Base-by-base conservation (phyloP, 2,888 invertebrate species). In the Lymantria monacha region DNA sequence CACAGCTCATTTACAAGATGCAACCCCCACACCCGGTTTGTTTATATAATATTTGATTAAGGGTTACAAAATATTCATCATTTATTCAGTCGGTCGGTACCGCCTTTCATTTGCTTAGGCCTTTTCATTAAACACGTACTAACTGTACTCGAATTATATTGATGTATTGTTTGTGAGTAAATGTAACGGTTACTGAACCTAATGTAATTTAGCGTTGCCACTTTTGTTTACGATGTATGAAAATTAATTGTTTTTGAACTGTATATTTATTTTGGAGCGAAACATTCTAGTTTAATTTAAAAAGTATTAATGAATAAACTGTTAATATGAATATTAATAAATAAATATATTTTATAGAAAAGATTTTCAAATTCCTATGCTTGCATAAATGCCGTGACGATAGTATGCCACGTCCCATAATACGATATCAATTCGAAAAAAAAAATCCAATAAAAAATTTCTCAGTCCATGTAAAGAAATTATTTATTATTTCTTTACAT, bases 71-170 rank as follows among this genome's bases (percentile, higher is more conserved):
- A 59, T 57, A 54, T 44, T 58, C 58, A 61, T 72, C 60, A 72
- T 55, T 72, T 72, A 72, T 72, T 72, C 67, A 72, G n/a, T n/a
- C 61, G 53, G 55, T 48, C 40, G 63, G 62, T 45, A 53, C 55
- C 55, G 55, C 59, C 59, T 66, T 63, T 68, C 22, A 22, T 22
- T 22, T 22, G 22, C 22, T 22, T 22, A 22, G 22, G 22, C 22
- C 22, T 22, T 22, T 22, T 22, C 59, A 59, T 59, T 71, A 57
- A 2, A 22, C 53, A 42, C 44, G 37, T 50, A 64, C 66, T 54
- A 49, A 41, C 42, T 52, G 51, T 59, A 53, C 62, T 69, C 61
- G 69, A 63, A 58, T 57, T 58, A 46, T 55, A 55, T 55, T 59
- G 53, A 61, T 56, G 51, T 62, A 62, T 62, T 55, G 49, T 62